A percentile compares a stretch with the other conserved stretches of the same genome.
Evolutionary conservation across 37 sponge, comb jelly and placozoan genomes (phyloP).

Genomic region (Beroe forskalii): DNA sequence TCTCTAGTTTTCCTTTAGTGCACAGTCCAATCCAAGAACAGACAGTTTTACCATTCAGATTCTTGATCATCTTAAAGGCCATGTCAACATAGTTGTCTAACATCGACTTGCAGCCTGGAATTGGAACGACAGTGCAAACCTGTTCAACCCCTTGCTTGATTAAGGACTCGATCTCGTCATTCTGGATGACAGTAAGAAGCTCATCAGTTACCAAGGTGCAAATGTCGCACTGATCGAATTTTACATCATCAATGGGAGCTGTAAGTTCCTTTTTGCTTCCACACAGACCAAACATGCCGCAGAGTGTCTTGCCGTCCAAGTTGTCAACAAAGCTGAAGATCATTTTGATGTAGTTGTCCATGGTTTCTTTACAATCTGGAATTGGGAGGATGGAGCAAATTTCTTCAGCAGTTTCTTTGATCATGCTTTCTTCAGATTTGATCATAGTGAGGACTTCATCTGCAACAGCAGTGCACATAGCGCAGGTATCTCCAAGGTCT

Average conservation of each 20-base stretch:
- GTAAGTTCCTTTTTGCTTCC: not conserved
- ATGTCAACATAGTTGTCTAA: not conserved
- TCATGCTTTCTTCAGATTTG: not conserved
- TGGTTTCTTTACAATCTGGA: conserved; percentile 50
- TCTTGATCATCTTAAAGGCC: not conserved
- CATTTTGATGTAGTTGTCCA: not conserved
- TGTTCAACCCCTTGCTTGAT: not conserved
- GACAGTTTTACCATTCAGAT: too few species aligned
- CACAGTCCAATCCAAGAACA: conserved; percentile 4
- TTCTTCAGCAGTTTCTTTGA: conserved; percentile 1
- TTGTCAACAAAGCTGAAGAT: not conserved
- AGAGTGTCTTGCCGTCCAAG: conserved; percentile 16
- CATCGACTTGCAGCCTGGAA: not conserved
- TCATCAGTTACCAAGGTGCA: conserved; percentile 9
- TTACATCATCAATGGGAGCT: too few species aligned
- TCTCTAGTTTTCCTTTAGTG: too few species aligned
- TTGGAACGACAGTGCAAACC: conserved; percentile 21
- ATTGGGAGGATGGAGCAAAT: conserved; percentile 46
- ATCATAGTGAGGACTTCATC: conserved; percentile 1
- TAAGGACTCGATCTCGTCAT: not conserved
- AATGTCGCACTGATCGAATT: too few species aligned
- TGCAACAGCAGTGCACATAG: conserved; percentile 12
- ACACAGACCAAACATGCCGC: conserved; percentile 8
- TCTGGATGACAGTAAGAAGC: not conserved
- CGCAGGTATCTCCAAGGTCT: conserved; percentile 18